Evolutionary conservation across 2,797 vertebrate genomes (phyloP).

Genomic region (Melanotaenia parkinsoni): DNA sequence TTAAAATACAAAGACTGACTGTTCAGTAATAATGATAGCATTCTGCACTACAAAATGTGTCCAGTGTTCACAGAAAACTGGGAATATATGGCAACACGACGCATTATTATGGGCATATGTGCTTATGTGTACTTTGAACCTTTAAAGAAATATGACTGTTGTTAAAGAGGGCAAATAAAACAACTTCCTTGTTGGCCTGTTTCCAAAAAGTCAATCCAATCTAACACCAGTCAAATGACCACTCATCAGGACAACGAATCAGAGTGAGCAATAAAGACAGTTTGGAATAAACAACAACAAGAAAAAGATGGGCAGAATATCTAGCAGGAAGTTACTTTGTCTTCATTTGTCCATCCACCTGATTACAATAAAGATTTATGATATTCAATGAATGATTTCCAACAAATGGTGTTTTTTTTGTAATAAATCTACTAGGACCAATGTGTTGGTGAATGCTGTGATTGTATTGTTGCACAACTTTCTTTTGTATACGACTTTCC

Average conservation of each 20-base stretch:
- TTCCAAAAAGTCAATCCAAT: neutral
- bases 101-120: neutral
- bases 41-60: neutral
- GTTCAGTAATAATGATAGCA: neutral
- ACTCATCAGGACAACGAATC: neutral
- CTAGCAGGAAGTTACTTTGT: neutral
- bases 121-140: neutral
- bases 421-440: slow-evolving; percentile 38
- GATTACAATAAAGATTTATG: slow-evolving; percentile 4
- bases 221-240: neutral
- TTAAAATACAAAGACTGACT: neutral
- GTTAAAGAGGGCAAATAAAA: neutral
- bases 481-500: slow-evolving; percentile 50
- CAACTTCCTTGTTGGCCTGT: neutral
- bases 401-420: slow-evolving; percentile 24
- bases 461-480: slow-evolving; percentile 68
- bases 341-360: neutral
- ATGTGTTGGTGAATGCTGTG: slow-evolving; percentile 49
- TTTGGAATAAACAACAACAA: neutral
- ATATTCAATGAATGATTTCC: slow-evolving; percentile 17
- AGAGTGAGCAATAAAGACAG: neutral
- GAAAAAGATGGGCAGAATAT: neutral
- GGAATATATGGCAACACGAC: neutral
- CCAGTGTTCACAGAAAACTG: neutral
- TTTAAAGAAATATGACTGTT: neutral